Conservation (phyloP, 2,797 vertebrate genomes). For the Fratercula arctica region DNA sequence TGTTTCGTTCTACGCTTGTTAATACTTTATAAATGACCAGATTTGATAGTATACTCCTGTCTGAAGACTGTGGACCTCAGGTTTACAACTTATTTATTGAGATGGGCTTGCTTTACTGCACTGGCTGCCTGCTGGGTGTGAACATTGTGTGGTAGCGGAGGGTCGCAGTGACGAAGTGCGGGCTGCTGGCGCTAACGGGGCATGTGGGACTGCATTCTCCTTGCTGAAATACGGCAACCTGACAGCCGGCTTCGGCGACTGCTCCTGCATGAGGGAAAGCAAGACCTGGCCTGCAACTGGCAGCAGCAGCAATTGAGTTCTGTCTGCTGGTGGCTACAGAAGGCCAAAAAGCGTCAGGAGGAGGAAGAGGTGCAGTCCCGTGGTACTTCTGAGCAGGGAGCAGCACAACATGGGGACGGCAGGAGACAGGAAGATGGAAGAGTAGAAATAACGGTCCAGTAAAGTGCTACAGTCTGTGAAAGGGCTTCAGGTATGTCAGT, state of each 20-base stretch:
- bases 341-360: background rate
- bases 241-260: no score
- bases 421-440: background rate
- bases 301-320: background rate
- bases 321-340: background rate
- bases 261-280: fast-evolving
- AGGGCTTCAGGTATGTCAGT: background rate
- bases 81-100: background rate
- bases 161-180: no score
- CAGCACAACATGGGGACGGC: background rate
- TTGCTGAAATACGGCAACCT: background rate
- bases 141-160: fast-evolving
- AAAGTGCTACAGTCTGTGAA: background rate
- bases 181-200: no score
- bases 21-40: background rate
- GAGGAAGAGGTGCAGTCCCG: background rate
- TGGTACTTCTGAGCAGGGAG: background rate
- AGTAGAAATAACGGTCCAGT: background rate
- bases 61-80: background rate
- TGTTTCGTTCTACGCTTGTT: background rate
- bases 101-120: background rate
- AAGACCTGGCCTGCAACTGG: background rate
- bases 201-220: background rate
- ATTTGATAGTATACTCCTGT: background rate
- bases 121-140: background rate